These are phyloP conservation scores for Terrapene triunguis DNA, from an alignment of 2,113 vertebrate genomes.

Conservation along the genomic window DNA sequence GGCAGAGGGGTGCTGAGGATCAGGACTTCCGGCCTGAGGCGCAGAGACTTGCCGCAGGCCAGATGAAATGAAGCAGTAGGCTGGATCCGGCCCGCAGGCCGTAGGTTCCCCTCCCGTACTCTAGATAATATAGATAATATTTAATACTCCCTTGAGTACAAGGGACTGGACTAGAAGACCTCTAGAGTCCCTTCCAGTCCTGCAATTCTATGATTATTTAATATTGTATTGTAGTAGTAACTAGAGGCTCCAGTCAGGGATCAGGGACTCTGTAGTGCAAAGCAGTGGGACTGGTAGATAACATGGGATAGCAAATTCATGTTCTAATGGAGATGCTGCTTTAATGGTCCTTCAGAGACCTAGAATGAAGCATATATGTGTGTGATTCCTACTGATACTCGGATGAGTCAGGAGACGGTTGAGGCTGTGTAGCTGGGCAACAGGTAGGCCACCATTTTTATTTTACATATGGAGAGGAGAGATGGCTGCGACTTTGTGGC, in stretches of 20 bases:
- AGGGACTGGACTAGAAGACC: no score
- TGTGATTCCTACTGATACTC: not conserved
- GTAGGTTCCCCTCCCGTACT: no score
- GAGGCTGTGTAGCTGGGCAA: not conserved
- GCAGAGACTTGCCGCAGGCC: no score
- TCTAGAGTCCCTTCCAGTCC: no score
- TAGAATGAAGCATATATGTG: not conserved
- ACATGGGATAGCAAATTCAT: not conserved
- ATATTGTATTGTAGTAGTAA: not conserved
- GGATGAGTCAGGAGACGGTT: not conserved
- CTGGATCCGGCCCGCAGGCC: no score
- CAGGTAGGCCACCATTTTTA: not conserved
- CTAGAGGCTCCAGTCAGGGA: not conserved
- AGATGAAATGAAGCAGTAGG: no score
- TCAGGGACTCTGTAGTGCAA: fast-evolving
- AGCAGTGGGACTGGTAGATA: not conserved
- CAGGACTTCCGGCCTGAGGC: no score
- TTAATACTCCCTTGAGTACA: no score
- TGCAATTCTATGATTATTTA: not conserved
- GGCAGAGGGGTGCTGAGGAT: no score
- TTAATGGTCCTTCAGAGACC: not conserved
- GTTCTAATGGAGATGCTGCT: not conserved
- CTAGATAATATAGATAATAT: no score
- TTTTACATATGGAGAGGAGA: not conserved
- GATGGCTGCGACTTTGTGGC: not conserved